Evolutionary conservation across 2,797 vertebrate genomes (phyloP), one percentile per base, ranked within the genome.

Genomic region (Acropternis orthonyx): DNA sequence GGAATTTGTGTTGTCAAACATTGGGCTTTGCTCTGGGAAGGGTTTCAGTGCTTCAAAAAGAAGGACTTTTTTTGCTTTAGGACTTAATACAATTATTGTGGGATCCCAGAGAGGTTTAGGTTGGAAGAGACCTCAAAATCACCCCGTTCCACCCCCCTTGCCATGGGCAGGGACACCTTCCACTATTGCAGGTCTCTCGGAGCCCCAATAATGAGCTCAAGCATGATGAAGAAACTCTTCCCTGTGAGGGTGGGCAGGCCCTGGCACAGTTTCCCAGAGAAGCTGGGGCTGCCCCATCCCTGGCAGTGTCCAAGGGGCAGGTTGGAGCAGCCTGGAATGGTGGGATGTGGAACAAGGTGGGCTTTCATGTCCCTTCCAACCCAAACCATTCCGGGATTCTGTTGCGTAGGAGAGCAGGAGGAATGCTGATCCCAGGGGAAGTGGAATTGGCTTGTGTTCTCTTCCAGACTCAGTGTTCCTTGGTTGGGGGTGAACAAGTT

Each of bases 1-100:
- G 1, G 1, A 43, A 17, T 73, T 18, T 7, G 9, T 30, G 3
- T 8, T 32, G 20, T 11, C 39, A 63, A 0, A 30, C 46, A 27
- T 20, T n/a, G 46, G 16, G 3, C 8, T 81, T 80, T 62, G 26
- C 39, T 24, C 44, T 81, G 27, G 20, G 8, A 67, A 44, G 15
- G 17, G 2, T 67, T 93, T 54, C 4, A 7, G 15, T 58, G 54
- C n/a, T 74, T 74, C n/a, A 56, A 46, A 61, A 85, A 5, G 26
- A 49, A n/a, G 54, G 82, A 8, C 39, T 28, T 41, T 13, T 39
- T 30, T 59, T 20, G 30, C 30, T 62, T 41, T 41, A 28, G 14
- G 34, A 4, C n/a, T 61, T 73, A 51, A 63, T 68, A 49, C 63
- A 37, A 7, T 62, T 62, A 30, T 62, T 43, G 28, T 32, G 41